A percentile compares a stretch with the other conserved stretches of the same genome.
Conservation (phyloP, 1,140 invertebrate species). For the Habropoda laboriosa region DNA sequence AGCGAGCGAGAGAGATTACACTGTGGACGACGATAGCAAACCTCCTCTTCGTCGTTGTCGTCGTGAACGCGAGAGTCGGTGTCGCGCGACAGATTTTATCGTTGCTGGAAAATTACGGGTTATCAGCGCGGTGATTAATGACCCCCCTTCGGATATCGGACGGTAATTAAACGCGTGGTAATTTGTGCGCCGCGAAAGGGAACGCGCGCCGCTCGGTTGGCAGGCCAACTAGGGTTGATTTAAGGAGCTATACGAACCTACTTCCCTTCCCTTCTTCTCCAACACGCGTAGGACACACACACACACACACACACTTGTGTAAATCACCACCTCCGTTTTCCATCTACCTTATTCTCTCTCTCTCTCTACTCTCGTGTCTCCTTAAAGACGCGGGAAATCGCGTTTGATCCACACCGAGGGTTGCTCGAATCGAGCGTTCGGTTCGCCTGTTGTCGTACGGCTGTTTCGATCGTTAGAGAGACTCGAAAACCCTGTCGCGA, state of each 20-base stretch:
- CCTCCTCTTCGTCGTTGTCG: no score
- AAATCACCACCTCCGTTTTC: not conserved
- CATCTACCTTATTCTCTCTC: no score
- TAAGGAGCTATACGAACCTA: constrained; percentile 53
- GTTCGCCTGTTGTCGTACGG: not conserved
- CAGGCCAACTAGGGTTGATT: constrained; percentile 63
- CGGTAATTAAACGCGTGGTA: constrained; percentile 76
- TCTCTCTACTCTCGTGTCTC: not conserved
- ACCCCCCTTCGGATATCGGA: constrained; percentile 63
- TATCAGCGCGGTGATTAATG: constrained; percentile 68
- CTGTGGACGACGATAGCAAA: not conserved
- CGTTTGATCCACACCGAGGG: not conserved
- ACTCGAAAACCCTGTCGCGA: constrained; percentile 9
- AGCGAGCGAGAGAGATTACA: not conserved
- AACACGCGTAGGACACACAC: not conserved
- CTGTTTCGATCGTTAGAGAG: not conserved
- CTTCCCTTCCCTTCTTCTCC: not conserved
- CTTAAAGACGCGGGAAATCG: not conserved
- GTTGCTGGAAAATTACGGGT: constrained; percentile 65
- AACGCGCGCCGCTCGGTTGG: constrained; percentile 65
- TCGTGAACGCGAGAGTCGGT: constrained; percentile 13
- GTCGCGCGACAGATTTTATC: constrained; percentile 69
- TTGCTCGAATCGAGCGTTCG: not conserved
- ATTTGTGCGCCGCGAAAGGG: constrained; percentile 70
- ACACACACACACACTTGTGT: not conserved